A percentile compares a stretch with the other conserved stretches of the same genome.
phyloP scores from a whole-genome alignment of 35 echinoderm and acorn worm species.

The Ophioderma brevispina region DNA sequence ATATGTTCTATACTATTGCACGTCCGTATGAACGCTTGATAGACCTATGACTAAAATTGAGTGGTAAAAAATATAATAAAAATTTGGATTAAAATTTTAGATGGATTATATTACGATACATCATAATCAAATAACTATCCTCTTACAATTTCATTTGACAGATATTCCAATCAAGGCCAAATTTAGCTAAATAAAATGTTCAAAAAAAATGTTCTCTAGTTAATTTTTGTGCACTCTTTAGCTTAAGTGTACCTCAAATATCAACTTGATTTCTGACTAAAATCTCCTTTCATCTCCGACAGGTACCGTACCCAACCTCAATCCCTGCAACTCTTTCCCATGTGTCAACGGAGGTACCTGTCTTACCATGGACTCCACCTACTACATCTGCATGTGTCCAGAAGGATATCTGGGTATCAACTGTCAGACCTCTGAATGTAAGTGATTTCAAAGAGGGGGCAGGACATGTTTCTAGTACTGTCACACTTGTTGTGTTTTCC shows the following conservation, averaged over 20 bases:
- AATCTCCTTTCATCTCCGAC: no score
- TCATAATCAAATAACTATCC: no score
- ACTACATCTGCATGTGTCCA: conserved; percentile 87
- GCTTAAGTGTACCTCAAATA: no score
- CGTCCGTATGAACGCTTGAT: no score
- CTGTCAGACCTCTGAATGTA: conserved; percentile 42
- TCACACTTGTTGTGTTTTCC: background rate
- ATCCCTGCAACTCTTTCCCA: conserved; percentile 89
- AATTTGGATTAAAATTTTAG: no score
- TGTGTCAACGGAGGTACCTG: conserved; percentile 83
- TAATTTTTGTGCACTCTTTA: background rate
- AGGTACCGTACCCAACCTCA: conserved; percentile 43
- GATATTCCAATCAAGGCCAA: no score
- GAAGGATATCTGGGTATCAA: conserved; percentile 71
- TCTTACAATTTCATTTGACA: background rate
- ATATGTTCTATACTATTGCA: no score
- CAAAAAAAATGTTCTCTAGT: background rate
- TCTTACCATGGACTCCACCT: conserved; percentile 55
- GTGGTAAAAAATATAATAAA: no score
- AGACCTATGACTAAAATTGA: no score
- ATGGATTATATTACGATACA: no score
- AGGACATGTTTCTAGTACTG: background rate
- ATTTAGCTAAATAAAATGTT: no score
- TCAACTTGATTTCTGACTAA: background rate
- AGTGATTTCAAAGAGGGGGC: background rate